These are phyloP conservation scores for Tachysurus vachellii DNA, from an alignment of 2,113 vertebrate genomes.

Conservation along the genomic window DNA sequence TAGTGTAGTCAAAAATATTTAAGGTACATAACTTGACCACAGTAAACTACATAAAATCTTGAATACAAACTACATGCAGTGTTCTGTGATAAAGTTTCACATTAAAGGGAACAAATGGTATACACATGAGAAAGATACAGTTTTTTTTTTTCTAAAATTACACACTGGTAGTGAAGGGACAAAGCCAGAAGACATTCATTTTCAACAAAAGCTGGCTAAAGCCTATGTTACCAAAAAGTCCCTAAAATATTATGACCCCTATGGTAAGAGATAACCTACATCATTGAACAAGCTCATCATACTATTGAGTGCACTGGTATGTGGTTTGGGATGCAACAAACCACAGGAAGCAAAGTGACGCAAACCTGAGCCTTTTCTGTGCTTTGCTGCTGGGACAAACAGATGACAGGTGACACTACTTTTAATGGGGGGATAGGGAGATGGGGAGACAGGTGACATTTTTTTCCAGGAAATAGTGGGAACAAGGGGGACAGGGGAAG, in stretches of 20 bases:
- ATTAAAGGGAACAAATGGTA: background rate
- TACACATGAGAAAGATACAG: background rate
- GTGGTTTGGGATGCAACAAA: background rate
- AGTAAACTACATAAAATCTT: background rate
- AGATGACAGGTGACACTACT: background rate
- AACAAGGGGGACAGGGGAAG: background rate
- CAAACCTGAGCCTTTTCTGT: background rate
- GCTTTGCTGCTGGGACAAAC: background rate
- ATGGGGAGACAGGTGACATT: background rate
- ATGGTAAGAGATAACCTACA: background rate
- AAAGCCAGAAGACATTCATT: too few relatives aligned
- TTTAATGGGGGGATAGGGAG: background rate
- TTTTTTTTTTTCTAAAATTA: too few relatives aligned
- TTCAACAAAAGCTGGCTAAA: too few relatives aligned
- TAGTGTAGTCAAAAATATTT: background rate
- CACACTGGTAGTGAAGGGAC: too few relatives aligned
- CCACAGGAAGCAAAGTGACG: background rate
- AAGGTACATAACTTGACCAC: background rate
- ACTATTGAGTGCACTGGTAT: background rate
- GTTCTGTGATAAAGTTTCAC: background rate
- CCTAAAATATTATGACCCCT: background rate
- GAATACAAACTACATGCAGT: background rate
- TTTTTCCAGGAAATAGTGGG: background rate
- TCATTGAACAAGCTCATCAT: background rate
- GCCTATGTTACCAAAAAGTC: too few relatives aligned